phyloP scores from a whole-genome alignment of 2,797 vertebrate genomes.

The Serranus cabrilla region DNA sequence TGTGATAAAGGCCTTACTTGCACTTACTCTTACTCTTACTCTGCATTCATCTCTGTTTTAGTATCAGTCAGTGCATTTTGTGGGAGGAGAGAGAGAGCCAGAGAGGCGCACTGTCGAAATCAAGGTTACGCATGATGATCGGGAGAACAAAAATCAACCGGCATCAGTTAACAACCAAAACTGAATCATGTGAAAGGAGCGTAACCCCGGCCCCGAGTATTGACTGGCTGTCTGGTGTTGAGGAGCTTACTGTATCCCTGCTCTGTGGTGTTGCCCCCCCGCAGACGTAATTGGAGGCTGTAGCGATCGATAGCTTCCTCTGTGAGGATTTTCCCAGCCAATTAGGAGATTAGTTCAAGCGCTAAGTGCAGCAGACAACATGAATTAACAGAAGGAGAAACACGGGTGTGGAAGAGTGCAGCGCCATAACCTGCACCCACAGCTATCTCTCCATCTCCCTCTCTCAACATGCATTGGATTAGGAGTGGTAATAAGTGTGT shows the following conservation, averaged over 20 bases:
- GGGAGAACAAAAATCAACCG: constrained; percentile 38
- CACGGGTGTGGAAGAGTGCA: constrained; percentile 40
- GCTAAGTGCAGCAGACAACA: constrained; percentile 81
- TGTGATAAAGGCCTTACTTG: not conserved
- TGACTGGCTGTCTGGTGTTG: constrained; percentile 67
- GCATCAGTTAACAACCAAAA: constrained; percentile 40
- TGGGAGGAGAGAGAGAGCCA: constrained; percentile 2
- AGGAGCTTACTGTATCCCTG: constrained; percentile 79
- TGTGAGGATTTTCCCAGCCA: constrained; percentile 86
- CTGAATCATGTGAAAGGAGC: constrained; percentile 54
- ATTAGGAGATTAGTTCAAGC: constrained; percentile 85
- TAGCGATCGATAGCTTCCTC: constrained; percentile 83
- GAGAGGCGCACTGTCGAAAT: constrained; percentile 11
- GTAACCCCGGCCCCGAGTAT: constrained; percentile 62
- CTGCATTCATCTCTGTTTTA: constrained; percentile 3
- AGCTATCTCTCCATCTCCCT: constrained; percentile 3
- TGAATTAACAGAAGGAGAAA: constrained; percentile 76
- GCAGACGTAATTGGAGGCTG: constrained; percentile 78
- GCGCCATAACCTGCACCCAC: constrained; percentile 33
- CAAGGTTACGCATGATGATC: constrained; percentile 17
- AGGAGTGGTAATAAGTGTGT: constrained; percentile 29
- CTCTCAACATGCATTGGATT: constrained; percentile 19
- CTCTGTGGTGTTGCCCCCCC: constrained; percentile 53
- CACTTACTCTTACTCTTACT: not conserved
- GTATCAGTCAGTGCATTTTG: not conserved